A percentile compares a stretch with the other conserved stretches of the same genome.
phyloP scores from a whole-genome alignment of 2,113 vertebrate genomes.

The Agapornis roseicollis region DNA sequence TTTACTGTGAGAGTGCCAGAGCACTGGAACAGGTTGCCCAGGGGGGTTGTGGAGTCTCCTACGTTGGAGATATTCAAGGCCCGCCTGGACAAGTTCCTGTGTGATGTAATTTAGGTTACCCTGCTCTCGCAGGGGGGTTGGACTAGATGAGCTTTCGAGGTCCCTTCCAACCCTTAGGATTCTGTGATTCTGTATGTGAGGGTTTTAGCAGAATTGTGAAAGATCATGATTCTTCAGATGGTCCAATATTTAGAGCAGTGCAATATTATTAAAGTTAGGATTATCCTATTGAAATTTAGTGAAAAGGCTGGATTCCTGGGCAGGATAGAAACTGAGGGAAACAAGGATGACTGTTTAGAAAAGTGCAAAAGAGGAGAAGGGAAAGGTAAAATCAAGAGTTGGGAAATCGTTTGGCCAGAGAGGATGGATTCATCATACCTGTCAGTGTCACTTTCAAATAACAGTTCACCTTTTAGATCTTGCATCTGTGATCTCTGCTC shows the following conservation, averaged over 20 bases:
- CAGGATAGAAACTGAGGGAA: not conserved
- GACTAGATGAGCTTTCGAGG: no score
- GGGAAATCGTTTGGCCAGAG: not conserved
- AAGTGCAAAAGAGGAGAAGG: not conserved
- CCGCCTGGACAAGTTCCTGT: no score
- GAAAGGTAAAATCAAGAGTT: not conserved
- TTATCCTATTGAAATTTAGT: not conserved
- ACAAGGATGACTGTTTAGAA: not conserved
- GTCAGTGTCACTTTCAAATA: not conserved
- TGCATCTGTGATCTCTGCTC: constrained; percentile 33
- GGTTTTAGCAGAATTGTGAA: not conserved
- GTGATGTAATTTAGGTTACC: no score
- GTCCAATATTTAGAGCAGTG: not conserved
- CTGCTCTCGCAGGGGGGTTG: no score
- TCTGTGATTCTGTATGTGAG: not conserved
- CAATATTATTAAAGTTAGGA: not conserved
- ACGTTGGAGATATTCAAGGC: no score
- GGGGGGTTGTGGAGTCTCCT: no score
- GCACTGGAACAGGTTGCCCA: no score
- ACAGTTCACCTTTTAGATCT: constrained; percentile 1
- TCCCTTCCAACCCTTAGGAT: no score
- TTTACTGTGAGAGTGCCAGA: no score
- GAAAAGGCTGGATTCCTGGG: not conserved
- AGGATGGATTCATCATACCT: not conserved
- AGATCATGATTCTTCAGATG: not conserved